These are phyloP conservation scores for Stomatorhinus walkeri DNA, from an alignment of 2,797 vertebrate genomes.

Conservation along the genomic window DNA sequence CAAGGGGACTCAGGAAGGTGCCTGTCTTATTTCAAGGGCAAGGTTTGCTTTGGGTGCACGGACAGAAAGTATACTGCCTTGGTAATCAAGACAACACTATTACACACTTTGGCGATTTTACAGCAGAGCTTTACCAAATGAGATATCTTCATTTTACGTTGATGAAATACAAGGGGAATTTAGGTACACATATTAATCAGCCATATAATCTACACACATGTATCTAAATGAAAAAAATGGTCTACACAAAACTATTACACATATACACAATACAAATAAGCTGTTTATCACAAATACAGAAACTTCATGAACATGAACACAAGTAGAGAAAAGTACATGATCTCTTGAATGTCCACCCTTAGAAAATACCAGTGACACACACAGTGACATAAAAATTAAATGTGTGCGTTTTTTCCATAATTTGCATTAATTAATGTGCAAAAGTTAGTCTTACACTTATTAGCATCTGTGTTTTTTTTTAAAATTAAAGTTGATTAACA, in stretches of 20 bases:
- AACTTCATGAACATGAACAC: slow-evolving; percentile 52
- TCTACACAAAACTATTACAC: slow-evolving; percentile 60
- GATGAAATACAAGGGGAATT: slow-evolving; percentile 30
- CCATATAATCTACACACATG: slow-evolving; percentile 49
- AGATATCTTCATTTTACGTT: background rate
- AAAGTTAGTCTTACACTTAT: background rate
- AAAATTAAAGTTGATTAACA: background rate
- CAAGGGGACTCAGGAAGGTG: slow-evolving; percentile 29
- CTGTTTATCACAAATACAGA: slow-evolving; percentile 45
- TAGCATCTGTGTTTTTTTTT: background rate
- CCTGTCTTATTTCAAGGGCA: slow-evolving; percentile 24
- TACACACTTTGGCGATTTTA: slow-evolving; percentile 20
- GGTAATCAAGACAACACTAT: slow-evolving; percentile 37
- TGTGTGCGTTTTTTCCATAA: background rate
- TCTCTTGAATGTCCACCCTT: background rate
- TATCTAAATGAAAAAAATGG: slow-evolving; percentile 50
- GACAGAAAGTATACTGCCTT: slow-evolving; percentile 33
- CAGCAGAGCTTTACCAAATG: slow-evolving; percentile 15
- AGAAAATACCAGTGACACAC: background rate
- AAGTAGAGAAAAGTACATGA: slow-evolving; percentile 36
- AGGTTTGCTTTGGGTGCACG: slow-evolving; percentile 33
- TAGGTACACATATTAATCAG: slow-evolving; percentile 18
- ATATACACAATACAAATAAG: slow-evolving; percentile 56
- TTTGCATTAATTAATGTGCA: background rate
- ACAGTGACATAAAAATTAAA: background rate